Evolutionary conservation across 2,797 vertebrate genomes (phyloP).

Genomic region (Anas georgica): DNA sequence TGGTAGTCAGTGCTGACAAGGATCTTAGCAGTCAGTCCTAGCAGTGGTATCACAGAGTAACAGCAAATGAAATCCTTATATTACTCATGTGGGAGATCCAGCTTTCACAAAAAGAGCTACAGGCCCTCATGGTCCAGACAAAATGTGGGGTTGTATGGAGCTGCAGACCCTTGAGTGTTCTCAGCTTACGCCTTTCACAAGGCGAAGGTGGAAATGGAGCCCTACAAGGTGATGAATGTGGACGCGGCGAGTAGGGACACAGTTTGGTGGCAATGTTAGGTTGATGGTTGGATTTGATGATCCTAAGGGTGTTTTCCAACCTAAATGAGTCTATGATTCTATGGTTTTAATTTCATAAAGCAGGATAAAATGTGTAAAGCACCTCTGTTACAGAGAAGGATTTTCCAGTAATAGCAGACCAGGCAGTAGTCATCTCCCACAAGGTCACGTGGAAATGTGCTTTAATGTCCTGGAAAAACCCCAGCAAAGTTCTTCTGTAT

Average conservation of each 20-base stretch:
- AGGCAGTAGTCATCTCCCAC: neutral
- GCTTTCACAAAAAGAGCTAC: neutral
- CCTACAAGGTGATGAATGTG: neutral
- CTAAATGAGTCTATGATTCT: neutral
- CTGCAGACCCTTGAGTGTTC: neutral
- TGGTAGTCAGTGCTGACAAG: neutral
- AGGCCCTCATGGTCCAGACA: neutral
- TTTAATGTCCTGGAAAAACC: conserved; percentile 48
- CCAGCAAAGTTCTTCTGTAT: neutral
- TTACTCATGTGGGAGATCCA: neutral
- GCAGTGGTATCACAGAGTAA: neutral
- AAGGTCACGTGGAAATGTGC: conserved; percentile 37
- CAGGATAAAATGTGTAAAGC: neutral
- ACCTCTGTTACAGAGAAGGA: neutral
- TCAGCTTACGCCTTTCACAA: neutral
- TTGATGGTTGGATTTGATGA: neutral
- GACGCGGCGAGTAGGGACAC: neutral
- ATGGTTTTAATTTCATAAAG: neutral
- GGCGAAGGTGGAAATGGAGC: neutral
- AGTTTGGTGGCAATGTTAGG: neutral
- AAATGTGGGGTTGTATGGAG: neutral
- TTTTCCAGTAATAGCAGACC: neutral
- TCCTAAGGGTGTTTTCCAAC: neutral
- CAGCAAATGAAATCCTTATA: neutral
- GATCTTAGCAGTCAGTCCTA: neutral